phyloP scores from a whole-genome alignment of 2,888 invertebrate genomes.

The Heliconius erato region DNA sequence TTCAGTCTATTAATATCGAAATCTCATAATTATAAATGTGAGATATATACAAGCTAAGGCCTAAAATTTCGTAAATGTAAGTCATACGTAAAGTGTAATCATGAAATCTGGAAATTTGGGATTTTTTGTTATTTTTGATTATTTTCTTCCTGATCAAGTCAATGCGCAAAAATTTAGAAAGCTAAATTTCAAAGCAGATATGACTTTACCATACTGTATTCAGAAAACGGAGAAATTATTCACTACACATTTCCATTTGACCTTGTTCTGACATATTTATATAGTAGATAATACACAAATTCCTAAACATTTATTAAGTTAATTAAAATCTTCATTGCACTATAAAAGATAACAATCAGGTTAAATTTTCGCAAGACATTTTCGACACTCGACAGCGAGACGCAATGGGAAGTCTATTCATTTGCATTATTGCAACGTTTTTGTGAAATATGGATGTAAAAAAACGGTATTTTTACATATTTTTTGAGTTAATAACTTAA shows the following conservation, averaged over 20 bases:
- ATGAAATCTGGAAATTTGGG: no score
- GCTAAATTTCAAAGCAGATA: no score
- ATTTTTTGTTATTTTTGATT: no score
- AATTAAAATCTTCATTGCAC: conserved; percentile 37
- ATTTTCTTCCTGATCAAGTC: no score
- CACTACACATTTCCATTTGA: neutral
- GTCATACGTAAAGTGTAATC: no score
- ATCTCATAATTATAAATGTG: no score
- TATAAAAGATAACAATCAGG: conserved; percentile 48
- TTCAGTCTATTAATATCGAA: no score
- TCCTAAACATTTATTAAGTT: neutral
- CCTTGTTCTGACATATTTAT: neutral
- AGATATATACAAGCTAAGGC: no score
- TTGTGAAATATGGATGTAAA: conserved; percentile 44
- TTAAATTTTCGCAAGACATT: conserved; percentile 51
- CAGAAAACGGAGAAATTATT: neutral
- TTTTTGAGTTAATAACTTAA: neutral
- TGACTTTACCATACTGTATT: neutral
- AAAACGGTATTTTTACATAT: neutral
- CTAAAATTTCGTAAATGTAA: no score
- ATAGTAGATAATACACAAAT: neutral
- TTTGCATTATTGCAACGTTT: conserved; percentile 29
- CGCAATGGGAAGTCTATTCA: conserved; percentile 52
- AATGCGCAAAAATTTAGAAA: no score
- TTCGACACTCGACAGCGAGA: conserved; percentile 46